phyloP scores from a whole-genome alignment of 2,113 vertebrate species.

The Ia io region DNA sequence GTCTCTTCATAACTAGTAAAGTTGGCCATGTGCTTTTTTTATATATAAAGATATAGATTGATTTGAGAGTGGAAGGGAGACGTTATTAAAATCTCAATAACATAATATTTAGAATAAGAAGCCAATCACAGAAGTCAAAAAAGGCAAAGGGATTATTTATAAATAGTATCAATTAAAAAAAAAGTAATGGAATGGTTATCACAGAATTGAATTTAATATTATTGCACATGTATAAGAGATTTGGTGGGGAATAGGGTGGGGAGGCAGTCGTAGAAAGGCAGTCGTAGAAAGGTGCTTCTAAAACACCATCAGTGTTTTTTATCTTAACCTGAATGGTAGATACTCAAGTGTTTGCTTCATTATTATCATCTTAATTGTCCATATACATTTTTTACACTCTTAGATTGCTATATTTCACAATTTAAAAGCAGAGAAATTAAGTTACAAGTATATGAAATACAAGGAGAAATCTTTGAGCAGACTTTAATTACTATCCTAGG shows the following conservation, averaged over 20 bases:
- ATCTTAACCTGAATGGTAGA: background rate
- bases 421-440: background rate
- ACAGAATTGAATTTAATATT: background rate
- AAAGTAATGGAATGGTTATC: background rate
- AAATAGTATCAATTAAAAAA: background rate
- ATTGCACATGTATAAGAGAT: background rate
- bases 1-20: background rate
- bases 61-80: no score
- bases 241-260: background rate
- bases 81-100: background rate
- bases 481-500: background rate
- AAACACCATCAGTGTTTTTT: background rate
- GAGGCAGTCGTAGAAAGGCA: background rate
- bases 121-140: background rate
- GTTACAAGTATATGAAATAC: background rate
- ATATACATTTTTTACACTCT: background rate
- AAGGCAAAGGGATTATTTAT: background rate
- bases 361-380: background rate
- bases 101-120: slow-evolving; percentile 33
- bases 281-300: background rate
- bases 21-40: background rate
- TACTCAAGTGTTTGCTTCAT: background rate
- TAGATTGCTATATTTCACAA: background rate
- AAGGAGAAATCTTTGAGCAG: background rate
- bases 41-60: no score